phyloP scores from a whole-genome alignment of 2,888 invertebrate species.

The Polydrusus pterygomalis region DNA sequence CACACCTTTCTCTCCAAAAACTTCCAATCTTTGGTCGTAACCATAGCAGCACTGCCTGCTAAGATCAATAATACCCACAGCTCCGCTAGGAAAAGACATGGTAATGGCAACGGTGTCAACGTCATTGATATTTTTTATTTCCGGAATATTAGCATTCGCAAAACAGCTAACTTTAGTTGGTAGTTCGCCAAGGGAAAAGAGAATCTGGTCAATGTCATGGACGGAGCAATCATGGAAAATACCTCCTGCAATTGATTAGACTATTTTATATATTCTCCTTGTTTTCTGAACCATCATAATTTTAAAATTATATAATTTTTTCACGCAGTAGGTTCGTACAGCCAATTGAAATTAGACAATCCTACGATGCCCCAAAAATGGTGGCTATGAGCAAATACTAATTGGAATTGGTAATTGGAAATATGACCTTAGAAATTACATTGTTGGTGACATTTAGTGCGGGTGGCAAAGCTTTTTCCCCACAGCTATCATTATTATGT shows the following conservation, averaged over 20 bases:
- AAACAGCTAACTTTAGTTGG: conserved; percentile 76
- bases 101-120: conserved; percentile 78
- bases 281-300: too few relatives aligned
- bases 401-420: too few relatives aligned
- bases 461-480: too few relatives aligned
- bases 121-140: conserved; percentile 77
- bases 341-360: too few relatives aligned
- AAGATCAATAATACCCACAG: conserved; percentile 78
- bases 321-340: too few relatives aligned
- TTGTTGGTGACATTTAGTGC: too few relatives aligned
- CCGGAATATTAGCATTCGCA: conserved; percentile 76
- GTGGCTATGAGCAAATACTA: too few relatives aligned
- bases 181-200: conserved; percentile 79
- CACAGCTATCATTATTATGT: too few relatives aligned
- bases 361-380: too few relatives aligned
- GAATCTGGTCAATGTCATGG: conserved; percentile 80
- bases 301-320: too few relatives aligned
- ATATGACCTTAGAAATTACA: too few relatives aligned
- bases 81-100: conserved; percentile 78
- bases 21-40: conserved; percentile 81
- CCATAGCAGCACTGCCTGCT: conserved; percentile 79
- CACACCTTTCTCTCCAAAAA: conserved; percentile 75
- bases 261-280: too few relatives aligned
- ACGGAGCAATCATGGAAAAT: conserved; percentile 82
- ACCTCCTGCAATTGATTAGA: conserved; percentile 71